Conservation (phyloP, 2,888 invertebrate genomes). For the Epiblema foenella region DNA sequence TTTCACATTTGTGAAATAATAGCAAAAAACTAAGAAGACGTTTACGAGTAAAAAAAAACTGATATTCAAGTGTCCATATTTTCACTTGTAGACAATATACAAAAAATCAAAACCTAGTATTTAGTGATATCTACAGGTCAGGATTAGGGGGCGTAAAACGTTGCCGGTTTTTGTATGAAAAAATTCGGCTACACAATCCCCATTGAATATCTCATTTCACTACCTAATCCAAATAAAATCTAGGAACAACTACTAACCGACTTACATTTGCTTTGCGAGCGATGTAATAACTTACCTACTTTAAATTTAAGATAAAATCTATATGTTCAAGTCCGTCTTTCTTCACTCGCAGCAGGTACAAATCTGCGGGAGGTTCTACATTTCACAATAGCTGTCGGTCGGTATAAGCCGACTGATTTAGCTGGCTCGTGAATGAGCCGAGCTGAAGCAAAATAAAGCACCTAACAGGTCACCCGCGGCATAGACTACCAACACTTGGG, state of each 20-base stretch:
- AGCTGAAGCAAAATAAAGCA: slow-evolving; percentile 66
- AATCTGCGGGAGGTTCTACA: slow-evolving; percentile 67
- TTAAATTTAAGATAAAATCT: slow-evolving; percentile 67
- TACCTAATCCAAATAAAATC: slow-evolving; percentile 57
- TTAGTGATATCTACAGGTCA: too few species aligned
- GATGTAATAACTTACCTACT: slow-evolving; percentile 46
- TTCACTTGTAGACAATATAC: too few species aligned
- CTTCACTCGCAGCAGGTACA: slow-evolving; percentile 62
- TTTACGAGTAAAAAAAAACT: too few species aligned
- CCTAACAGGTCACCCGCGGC: slow-evolving; percentile 59
- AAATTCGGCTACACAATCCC: too few species aligned
- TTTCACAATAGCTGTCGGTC: slow-evolving; percentile 57
- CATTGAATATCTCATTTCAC: slow-evolving; percentile 51
- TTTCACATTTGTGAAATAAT: too few species aligned
- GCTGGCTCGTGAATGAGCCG: slow-evolving; percentile 67
- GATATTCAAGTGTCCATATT: too few species aligned
- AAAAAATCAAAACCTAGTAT: too few species aligned
- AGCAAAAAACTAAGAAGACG: too few species aligned
- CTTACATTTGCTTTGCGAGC: slow-evolving; percentile 28
- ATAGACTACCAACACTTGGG: slow-evolving; percentile 58
- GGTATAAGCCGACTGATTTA: slow-evolving; percentile 67
- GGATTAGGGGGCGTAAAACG: too few species aligned
- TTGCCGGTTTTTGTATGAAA: too few species aligned
- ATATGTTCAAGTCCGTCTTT: slow-evolving; percentile 63
- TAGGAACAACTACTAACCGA: slow-evolving; percentile 57